Evolutionary conservation across 2,113 vertebrate genomes (phyloP).

Genomic region (Dasyprocta punctata): DNA sequence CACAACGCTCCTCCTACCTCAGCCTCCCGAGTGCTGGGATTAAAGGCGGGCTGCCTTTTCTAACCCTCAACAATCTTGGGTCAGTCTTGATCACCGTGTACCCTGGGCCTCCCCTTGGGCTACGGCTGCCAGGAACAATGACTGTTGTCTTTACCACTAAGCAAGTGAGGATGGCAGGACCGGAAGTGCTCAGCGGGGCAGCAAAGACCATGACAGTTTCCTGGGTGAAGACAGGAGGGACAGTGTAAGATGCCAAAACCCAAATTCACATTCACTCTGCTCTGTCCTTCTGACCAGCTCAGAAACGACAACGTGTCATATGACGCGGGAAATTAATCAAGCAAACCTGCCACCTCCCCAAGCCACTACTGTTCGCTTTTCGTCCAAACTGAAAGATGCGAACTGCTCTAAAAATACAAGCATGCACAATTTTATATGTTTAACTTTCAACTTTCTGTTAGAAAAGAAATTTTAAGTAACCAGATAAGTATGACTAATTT

Average conservation of each 20-base stretch:
- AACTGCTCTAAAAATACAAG: not conserved
- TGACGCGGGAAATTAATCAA: not conserved
- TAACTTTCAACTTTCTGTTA: constrained; percentile 15
- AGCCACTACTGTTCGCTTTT: not conserved
- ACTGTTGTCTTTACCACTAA: not conserved
- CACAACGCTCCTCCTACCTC: too few species aligned
- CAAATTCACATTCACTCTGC: not conserved
- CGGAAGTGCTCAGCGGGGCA: not conserved
- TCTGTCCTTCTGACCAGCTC: not conserved
- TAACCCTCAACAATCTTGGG: not conserved
- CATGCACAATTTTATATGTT: not conserved
- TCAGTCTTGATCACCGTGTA: not conserved
- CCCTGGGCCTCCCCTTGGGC: not conserved
- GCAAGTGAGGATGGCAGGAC: not conserved
- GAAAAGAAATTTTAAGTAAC: constrained; percentile 14
- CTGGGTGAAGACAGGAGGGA: not conserved
- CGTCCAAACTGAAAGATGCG: not conserved
- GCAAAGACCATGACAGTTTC: not conserved
- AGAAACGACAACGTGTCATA: not conserved
- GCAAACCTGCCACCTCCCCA: not conserved
- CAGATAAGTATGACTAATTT: constrained; percentile 54
- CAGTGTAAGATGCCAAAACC: not conserved
- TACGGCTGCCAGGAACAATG: not conserved
- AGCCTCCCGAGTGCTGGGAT: too few species aligned
- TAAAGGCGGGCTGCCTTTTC: not conserved